A percentile compares a stretch with the other conserved stretches of the same genome.
Evolutionary conservation across 2,888 invertebrate genomes (phyloP).

Genomic region (Drosophila mettleri): DNA sequence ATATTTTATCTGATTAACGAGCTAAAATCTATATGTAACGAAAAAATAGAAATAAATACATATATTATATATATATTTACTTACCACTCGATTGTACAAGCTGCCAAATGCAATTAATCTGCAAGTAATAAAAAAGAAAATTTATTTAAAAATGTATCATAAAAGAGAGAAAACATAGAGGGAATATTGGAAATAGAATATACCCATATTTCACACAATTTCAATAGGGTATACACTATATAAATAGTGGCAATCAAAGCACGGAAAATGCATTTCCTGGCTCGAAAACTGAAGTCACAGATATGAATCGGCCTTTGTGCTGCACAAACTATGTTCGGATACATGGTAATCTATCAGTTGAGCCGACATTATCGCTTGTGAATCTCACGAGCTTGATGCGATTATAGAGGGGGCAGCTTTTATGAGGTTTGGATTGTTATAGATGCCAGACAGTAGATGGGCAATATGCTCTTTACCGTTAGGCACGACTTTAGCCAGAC

Average conservation of each 20-base stretch:
- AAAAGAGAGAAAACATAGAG: not conserved
- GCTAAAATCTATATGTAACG: not conserved
- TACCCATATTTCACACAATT: not conserved
- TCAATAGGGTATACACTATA: slow-evolving; percentile 7
- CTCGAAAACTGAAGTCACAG: slow-evolving; percentile 11
- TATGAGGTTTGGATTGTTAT: slow-evolving; percentile 44
- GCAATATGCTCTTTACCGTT: slow-evolving; percentile 67
- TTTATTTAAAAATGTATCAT: slow-evolving; percentile 31
- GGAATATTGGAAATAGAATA: too few relatives aligned
- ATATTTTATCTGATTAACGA: not conserved
- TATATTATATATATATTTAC: slow-evolving; percentile 13
- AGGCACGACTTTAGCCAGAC: slow-evolving; percentile 79
- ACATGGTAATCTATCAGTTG: slow-evolving; percentile 67
- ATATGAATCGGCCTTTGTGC: slow-evolving; percentile 1
- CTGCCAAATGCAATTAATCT: slow-evolving; percentile 56
- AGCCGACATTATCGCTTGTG: slow-evolving; percentile 72
- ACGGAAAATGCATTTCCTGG: slow-evolving; percentile 42
- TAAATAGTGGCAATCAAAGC: slow-evolving; percentile 39
- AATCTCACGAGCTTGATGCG: slow-evolving; percentile 71
- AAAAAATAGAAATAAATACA: too few relatives aligned
- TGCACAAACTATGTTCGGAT: slow-evolving; percentile 15
- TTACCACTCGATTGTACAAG: slow-evolving; percentile 50
- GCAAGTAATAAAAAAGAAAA: slow-evolving; percentile 34
- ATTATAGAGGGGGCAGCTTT: slow-evolving; percentile 53
- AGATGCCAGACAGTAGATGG: slow-evolving; percentile 20